Evolutionary conservation across 2,113 vertebrate genomes (phyloP).

Genomic region (Aix galericulata): DNA sequence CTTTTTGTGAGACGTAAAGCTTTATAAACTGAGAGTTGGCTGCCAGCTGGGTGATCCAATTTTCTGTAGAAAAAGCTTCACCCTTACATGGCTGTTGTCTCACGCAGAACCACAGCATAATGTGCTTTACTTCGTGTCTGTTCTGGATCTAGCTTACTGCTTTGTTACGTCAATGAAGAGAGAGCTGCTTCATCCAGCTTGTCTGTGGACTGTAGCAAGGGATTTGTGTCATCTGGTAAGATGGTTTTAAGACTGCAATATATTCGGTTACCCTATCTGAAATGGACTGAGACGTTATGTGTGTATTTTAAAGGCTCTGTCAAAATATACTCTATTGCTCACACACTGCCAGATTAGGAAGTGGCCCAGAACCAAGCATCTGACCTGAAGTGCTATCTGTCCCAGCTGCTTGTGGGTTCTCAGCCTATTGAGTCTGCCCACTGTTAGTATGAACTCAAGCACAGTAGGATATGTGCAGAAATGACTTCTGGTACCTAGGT

Average conservation of each 20-base stretch:
- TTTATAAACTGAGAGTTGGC: not conserved
- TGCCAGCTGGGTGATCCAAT: not conserved
- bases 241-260: not conserved
- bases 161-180: not conserved
- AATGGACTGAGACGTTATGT: not conserved
- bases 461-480: not conserved
- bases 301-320: not conserved
- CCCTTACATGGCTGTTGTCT: not conserved
- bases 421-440: not conserved
- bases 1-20: not conserved
- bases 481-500: not conserved
- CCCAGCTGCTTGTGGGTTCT: not conserved
- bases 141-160: not conserved
- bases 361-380: not conserved
- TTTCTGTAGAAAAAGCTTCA: not conserved
- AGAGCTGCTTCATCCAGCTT: not conserved
- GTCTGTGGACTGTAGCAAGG: not conserved
- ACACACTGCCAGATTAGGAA: not conserved
- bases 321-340: not conserved
- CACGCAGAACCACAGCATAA: not conserved
- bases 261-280: not conserved
- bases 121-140: not conserved
- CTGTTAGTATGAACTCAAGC: not conserved
- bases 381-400: not conserved
- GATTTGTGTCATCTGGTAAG: not conserved